Percentiles rank a stretch among this genome's conserved stretches.
Conservation (phyloP, 2,113 vertebrate genomes). For the Podilymbus podiceps region DNA sequence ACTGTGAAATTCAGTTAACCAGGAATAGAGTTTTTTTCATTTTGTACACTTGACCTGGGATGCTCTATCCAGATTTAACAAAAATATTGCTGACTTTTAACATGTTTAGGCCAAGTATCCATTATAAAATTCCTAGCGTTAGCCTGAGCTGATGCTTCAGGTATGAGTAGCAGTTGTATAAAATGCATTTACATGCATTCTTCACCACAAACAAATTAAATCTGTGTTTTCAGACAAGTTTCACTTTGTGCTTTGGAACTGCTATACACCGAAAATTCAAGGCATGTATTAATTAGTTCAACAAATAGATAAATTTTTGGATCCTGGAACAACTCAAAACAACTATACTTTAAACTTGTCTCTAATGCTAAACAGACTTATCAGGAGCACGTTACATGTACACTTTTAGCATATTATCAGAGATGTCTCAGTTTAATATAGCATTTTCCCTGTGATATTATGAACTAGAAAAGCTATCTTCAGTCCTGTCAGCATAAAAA, state of each 20-base stretch:
- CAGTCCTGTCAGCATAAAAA: slow-evolving; percentile 61
- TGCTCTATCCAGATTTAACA: neutral
- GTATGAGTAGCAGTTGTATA: neutral
- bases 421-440: slow-evolving; percentile 23
- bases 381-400: neutral
- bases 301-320: neutral
- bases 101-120: neutral
- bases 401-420: slow-evolving; percentile 22
- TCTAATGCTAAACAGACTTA: neutral
- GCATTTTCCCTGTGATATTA: slow-evolving; percentile 40
- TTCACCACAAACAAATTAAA: neutral
- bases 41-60: neutral
- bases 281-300: neutral
- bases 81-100: neutral
- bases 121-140: neutral
- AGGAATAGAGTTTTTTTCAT: neutral
- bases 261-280: neutral
- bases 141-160: neutral
- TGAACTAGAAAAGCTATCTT: slow-evolving; percentile 5
- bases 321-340: neutral
- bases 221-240: neutral
- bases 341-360: neutral
- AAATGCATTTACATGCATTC: neutral
- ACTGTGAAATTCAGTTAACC: neutral
- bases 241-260: neutral